These are phyloP conservation scores for Caloenas nicobarica DNA, from an alignment of 2,113 vertebrate genomes.

Conservation along the genomic window DNA sequence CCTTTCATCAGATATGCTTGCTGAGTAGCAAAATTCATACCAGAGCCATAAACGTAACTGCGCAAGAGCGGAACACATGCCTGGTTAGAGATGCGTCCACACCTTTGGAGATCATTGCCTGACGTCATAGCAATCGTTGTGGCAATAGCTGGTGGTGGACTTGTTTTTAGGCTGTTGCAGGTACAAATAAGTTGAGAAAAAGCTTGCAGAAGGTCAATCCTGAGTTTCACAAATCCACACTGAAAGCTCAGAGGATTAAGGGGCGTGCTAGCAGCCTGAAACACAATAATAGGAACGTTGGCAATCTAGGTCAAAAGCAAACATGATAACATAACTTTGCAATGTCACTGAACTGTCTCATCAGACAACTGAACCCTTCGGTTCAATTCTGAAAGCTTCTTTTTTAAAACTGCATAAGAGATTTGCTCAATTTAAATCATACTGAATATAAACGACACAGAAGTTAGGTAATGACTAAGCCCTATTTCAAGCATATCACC, in stretches of 20 bases:
- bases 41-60: neutral
- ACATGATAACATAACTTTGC: neutral
- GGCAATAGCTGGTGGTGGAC: constrained; percentile 96
- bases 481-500: neutral
- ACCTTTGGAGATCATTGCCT: constrained; percentile 93
- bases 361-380: neutral
- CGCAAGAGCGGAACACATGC: constrained; percentile 48
- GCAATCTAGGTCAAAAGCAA: constrained; percentile 23
- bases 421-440: neutral
- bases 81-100: constrained; percentile 96
- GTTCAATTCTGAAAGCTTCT: neutral
- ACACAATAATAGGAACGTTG: neutral
- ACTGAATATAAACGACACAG: neutral
- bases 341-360: neutral
- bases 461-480: neutral
- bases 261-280: constrained; percentile 94
- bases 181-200: constrained; percentile 97
- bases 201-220: constrained; percentile 94
- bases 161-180: constrained; percentile 97
- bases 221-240: constrained; percentile 97
- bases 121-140: constrained; percentile 91
- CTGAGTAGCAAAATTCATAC: neutral
- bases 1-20: neutral
- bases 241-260: constrained; percentile 96
- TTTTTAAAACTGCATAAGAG: neutral